These are phyloP conservation scores for Yponomeuta sedellus DNA, from an alignment of 2,888 invertebrate species.

Conservation along the genomic window DNA sequence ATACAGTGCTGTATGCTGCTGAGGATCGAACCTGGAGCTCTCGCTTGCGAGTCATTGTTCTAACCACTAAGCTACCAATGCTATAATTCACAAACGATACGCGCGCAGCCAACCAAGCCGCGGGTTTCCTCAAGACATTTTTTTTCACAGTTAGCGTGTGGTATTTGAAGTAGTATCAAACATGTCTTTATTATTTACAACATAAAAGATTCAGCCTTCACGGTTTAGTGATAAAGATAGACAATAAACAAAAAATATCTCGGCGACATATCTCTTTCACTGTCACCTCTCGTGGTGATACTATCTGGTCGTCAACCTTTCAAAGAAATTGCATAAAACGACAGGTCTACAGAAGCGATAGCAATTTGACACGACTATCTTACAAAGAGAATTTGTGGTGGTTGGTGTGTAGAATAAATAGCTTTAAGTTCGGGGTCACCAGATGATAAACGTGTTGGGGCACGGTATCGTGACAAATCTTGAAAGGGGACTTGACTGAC, in stretches of 20 bases:
- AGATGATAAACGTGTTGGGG: neutral
- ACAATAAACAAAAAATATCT: neutral
- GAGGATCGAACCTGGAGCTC: too few species aligned
- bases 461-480: neutral
- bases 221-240: neutral
- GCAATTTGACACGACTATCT: neutral
- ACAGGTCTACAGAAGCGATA: neutral
- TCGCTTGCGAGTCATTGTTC: too few species aligned
- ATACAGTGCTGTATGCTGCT: too few species aligned
- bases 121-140: too few species aligned
- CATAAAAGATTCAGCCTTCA: too few species aligned
- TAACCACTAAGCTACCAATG: too few species aligned
- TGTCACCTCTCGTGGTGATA: neutral
- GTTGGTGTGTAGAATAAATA: neutral
- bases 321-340: neutral
- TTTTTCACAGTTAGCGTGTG: too few species aligned
- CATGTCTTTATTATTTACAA: too few species aligned
- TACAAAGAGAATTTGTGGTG: neutral
- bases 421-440: neutral
- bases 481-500: slow-evolving; percentile 1
- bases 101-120: too few species aligned
- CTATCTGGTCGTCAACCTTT: neutral
- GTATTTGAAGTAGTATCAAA: too few species aligned
- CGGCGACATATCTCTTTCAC: neutral
- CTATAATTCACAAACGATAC: too few species aligned